phyloP scores from a whole-genome alignment of 2,888 invertebrate species.

The Limnephilus marmoratus region DNA sequence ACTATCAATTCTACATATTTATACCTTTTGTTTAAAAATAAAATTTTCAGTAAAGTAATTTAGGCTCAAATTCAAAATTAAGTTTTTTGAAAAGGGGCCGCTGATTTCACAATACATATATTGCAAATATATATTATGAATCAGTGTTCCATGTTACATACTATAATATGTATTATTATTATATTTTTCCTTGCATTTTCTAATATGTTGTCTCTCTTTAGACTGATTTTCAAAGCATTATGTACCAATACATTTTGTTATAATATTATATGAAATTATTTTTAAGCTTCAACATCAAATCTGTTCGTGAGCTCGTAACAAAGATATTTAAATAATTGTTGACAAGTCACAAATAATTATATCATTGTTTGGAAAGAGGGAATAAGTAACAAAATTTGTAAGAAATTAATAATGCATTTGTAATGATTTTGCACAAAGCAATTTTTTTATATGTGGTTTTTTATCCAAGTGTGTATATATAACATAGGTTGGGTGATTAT shows the following conservation, averaged over 20 bases:
- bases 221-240: background rate
- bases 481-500: background rate
- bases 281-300: background rate
- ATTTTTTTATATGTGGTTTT: background rate
- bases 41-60: no score
- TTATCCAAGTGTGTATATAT: background rate
- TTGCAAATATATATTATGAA: no score
- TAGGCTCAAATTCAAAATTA: no score
- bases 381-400: background rate
- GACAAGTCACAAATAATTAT: background rate
- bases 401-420: background rate
- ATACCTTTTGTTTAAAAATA: no score
- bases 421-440: background rate
- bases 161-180: background rate
- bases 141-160: background rate
- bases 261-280: background rate
- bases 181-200: background rate
- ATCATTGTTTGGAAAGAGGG: background rate
- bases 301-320: background rate
- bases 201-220: background rate
- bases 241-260: background rate
- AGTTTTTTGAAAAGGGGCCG: no score
- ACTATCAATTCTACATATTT: no score
- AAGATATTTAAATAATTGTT: background rate
- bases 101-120: no score